phyloP scores from a whole-genome alignment of 1,140 invertebrate genomes.

The Caerostris extrusa region DNA sequence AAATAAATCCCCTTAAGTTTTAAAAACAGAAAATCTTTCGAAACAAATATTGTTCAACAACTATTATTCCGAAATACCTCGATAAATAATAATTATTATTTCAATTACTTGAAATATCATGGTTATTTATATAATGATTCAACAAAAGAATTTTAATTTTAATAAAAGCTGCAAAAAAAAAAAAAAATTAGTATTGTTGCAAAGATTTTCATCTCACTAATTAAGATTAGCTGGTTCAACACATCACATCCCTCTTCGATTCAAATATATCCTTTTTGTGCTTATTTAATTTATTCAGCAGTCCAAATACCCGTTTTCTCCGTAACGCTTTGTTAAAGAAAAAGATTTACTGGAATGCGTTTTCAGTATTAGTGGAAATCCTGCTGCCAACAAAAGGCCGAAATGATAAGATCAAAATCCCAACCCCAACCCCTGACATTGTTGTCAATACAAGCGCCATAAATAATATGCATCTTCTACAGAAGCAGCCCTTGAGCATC shows the following conservation, averaged over 20 bases:
- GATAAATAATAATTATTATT: too few relatives aligned
- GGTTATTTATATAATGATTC: too few relatives aligned
- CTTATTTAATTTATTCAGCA: background rate
- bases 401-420: slow-evolving; percentile 20
- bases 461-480: slow-evolving; percentile 33
- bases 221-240: too few relatives aligned
- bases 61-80: too few relatives aligned
- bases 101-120: too few relatives aligned
- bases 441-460: slow-evolving; percentile 16
- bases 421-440: background rate
- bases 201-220: too few relatives aligned
- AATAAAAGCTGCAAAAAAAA: background rate
- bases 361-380: background rate
- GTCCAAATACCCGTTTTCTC: background rate
- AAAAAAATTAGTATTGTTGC: too few relatives aligned
- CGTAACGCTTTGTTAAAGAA: background rate
- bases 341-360: background rate
- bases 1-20: too few relatives aligned
- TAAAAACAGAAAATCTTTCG: too few relatives aligned
- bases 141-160: too few relatives aligned
- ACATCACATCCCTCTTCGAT: too few relatives aligned
- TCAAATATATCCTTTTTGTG: background rate
- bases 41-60: too few relatives aligned
- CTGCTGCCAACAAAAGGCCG: background rate
- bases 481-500: background rate